phyloP scores from a whole-genome alignment of 2,797 vertebrate genomes.

The Centroberyx gerrardi region DNA sequence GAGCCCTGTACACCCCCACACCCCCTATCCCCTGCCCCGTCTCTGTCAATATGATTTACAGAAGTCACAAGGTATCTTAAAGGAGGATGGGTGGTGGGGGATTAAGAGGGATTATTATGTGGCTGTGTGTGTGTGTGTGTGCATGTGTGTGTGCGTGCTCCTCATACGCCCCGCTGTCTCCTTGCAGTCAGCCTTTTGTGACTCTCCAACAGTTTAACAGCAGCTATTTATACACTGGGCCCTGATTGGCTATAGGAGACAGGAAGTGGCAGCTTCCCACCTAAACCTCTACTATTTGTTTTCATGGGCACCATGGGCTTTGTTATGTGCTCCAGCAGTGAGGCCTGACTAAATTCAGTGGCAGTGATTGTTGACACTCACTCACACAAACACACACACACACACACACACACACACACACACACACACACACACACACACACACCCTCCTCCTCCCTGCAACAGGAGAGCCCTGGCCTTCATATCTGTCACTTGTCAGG shows the following conservation, averaged over 20 bases:
- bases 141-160: background rate
- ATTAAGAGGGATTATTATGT: conserved; percentile 2
- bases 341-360: conserved; percentile 22
- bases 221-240: conserved; percentile 46
- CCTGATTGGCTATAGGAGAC: conserved; percentile 47
- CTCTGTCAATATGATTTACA: conserved; percentile 59
- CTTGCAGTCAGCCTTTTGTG: conserved; percentile 37
- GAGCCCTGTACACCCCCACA: conserved; percentile 14
- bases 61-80: conserved; percentile 64
- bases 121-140: conserved; percentile 6
- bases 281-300: conserved; percentile 52
- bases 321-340: conserved; percentile 45
- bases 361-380: background rate
- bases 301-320: conserved; percentile 49
- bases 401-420: conserved; percentile 25
- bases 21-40: background rate
- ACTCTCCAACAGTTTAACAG: conserved; percentile 30
- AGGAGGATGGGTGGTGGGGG: background rate
- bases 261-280: conserved; percentile 39
- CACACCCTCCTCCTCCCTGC: conserved; percentile 31
- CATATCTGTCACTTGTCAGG: conserved; percentile 61
- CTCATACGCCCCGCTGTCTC: conserved; percentile 26
- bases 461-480: conserved; percentile 78
- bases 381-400: conserved; percentile 16
- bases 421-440: conserved; percentile 20